Conservation (phyloP, 2,888 invertebrate genomes). For the Lycocerus yunnanus region DNA sequence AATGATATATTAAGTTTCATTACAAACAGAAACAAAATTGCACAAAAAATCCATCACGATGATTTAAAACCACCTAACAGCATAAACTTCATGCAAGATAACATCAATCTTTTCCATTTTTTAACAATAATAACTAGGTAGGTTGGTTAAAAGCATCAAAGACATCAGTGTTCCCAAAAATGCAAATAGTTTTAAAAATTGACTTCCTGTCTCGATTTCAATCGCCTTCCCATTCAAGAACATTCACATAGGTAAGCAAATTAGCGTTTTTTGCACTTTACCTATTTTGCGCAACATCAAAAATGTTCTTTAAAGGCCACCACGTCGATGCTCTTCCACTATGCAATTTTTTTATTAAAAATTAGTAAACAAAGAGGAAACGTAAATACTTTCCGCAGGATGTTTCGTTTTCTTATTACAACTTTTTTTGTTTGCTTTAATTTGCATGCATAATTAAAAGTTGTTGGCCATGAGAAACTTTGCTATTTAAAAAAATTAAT, state of each 20-base stretch:
- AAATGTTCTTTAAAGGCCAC: neutral
- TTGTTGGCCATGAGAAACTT: conserved; percentile 2
- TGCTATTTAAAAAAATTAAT: neutral
- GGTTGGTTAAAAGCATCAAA: neutral
- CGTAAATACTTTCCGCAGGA: neutral
- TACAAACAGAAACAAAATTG: neutral
- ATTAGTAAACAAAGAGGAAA: neutral
- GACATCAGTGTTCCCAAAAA: neutral
- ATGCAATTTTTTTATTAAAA: neutral
- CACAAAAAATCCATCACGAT: neutral
- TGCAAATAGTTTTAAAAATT: neutral
- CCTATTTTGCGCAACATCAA: neutral
- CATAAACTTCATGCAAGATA: neutral
- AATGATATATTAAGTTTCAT: neutral
- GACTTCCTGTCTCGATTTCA: neutral
- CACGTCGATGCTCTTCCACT: neutral
- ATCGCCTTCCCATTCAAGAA: neutral
- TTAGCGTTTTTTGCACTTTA: neutral
- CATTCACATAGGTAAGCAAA: neutral
- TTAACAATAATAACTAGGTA: neutral
- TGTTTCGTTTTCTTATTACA: conserved; percentile 1
- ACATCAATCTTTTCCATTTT: neutral
- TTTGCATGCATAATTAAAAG: conserved; percentile 4
- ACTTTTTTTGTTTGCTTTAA: conserved; percentile 4
- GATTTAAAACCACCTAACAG: neutral